These are phyloP conservation scores for Lonchura striata DNA, from an alignment of 2,113 vertebrate genomes.

Conservation along the genomic window DNA sequence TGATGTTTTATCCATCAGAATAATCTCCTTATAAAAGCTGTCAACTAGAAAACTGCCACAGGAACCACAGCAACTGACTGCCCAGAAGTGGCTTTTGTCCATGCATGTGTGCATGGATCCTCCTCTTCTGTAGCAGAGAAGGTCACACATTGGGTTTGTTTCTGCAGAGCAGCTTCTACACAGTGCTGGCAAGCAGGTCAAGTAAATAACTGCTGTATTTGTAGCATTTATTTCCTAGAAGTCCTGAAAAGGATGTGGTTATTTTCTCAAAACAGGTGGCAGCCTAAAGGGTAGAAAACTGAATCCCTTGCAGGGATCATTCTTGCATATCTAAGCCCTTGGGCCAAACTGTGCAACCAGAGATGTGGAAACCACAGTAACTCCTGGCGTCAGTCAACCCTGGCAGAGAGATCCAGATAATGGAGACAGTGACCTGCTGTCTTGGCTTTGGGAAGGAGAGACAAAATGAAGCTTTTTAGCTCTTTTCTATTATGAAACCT, in stretches of 20 bases:
- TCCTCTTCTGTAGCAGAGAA: neutral
- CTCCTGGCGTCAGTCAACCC: neutral
- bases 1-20: neutral
- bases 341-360: neutral
- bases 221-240: neutral
- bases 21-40: neutral
- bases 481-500: neutral
- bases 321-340: neutral
- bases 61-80: neutral
- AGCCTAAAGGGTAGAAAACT: neutral
- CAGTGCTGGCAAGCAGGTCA: neutral
- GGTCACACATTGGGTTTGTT: neutral
- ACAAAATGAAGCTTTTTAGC: neutral
- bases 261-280: neutral
- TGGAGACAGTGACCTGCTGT: neutral
- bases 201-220: neutral
- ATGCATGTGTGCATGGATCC: neutral
- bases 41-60: neutral
- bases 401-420: neutral
- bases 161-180: neutral
- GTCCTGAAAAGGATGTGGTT: neutral
- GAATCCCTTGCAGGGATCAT: neutral
- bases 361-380: neutral
- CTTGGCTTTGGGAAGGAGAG: neutral
- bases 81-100: neutral